Base-by-base conservation (phyloP, 2,888 invertebrate genomes). In the Octodonta nipae region DNA sequence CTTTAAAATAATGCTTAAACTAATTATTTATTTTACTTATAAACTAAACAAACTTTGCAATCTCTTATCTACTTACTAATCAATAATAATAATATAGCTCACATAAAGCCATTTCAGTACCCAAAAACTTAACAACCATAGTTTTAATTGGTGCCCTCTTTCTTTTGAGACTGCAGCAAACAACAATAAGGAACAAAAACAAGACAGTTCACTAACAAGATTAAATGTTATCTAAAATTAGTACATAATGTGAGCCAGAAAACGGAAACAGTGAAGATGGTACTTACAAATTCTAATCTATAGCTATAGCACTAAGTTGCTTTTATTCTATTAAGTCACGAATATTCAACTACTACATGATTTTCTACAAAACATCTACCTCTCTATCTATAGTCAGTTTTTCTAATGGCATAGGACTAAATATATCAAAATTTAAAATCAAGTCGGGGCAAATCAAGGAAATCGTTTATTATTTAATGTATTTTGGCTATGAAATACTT, bases 81-180 rank as follows among this genome's bases (percentile, higher is more conserved):
- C 17, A 6, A 17, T 11, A 26, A 26, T 12, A 12, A 11, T 11
- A 11, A 26, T 26, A 26, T 34, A 36, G 39, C 39, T 35, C 39
- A 40, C 39, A 36, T 34, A 32, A 29, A 33, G 13, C 33, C 33
- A 34, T 30, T 34, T 36, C 27, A 40, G 36, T 40, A 36, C 36
- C 36, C 33, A 32, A 31, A 38, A 40, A 40, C 39, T 30, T 40
- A 31, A 40, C 36, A 36, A 40, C 34, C 24, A 29, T 31, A 35
- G 36, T 34, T 39, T 40, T 40, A 36, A 30, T 35, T 35, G 32
- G 32, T 31, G 34, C 28, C 13, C 35, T 32, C 38, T 33, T 35
- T 34, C n/a, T 28, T 30, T 38, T 33, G 28, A 24, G 30, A 28
- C 33, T 33, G 36, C 30, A 39, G 35, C 36, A 37, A 40, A 40